A percentile compares a stretch with the other conserved stretches of the same genome.
phyloP scores from a whole-genome alignment of 1,140 invertebrate genomes.

The Andrena cerasifolii region DNA sequence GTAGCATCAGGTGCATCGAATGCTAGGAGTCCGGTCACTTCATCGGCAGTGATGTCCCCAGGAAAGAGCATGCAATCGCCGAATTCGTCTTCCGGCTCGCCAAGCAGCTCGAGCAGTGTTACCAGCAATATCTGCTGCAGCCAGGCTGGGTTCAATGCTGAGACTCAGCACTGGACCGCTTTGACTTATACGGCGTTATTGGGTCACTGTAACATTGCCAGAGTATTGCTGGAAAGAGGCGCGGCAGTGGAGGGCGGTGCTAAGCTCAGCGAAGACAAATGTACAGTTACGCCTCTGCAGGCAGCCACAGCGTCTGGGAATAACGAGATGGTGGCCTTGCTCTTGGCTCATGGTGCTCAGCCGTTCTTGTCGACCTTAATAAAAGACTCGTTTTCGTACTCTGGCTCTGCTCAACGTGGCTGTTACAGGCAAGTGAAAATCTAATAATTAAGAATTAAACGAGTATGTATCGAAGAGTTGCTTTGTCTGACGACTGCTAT shows the following conservation, averaged over 20 bases:
- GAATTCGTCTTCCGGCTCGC: constrained; percentile 45
- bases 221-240: constrained; percentile 88
- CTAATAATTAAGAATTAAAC: too few species aligned
- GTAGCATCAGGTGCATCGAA: constrained; percentile 33
- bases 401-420: constrained; percentile 91
- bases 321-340: constrained; percentile 89
- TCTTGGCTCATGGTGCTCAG: constrained; percentile 92
- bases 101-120: constrained; percentile 56
- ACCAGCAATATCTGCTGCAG: constrained; percentile 56
- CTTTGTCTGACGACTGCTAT: too few species aligned
- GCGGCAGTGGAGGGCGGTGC: constrained; percentile 94
- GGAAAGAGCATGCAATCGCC: constrained; percentile 47
- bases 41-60: constrained; percentile 54
- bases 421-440: constrained; percentile 85
- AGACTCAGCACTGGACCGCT: constrained; percentile 91
- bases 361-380: constrained; percentile 93
- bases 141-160: constrained; percentile 84
- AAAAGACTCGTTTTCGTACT: constrained; percentile 92
- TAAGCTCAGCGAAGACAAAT: constrained; percentile 90
- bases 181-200: constrained; percentile 87
- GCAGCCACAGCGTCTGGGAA: constrained; percentile 92
- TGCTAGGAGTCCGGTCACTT: constrained; percentile 55
- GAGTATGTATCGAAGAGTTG: too few species aligned
- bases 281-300: constrained; percentile 93
- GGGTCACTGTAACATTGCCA: constrained; percentile 83